phyloP scores from a whole-genome alignment of 1,140 invertebrate genomes.

The Cydia strobilella region DNA sequence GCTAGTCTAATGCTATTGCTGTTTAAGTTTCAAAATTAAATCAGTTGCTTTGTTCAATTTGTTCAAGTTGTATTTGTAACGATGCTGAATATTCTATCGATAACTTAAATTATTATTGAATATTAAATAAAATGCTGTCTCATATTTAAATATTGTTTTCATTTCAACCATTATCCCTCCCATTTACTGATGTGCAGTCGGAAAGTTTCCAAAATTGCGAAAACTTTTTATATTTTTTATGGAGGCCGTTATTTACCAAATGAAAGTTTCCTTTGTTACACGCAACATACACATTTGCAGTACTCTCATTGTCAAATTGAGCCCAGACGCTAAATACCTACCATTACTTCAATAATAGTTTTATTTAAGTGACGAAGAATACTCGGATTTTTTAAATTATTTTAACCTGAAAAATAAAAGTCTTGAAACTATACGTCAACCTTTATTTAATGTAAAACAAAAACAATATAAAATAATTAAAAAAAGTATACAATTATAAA shows the following conservation, averaged over 20 bases:
- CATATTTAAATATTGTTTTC: conserved; percentile 68
- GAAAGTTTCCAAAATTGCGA: too few relatives aligned
- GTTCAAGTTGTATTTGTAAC: conserved; percentile 79
- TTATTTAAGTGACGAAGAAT: too few relatives aligned
- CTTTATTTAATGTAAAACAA: conserved; percentile 25
- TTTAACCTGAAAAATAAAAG: background rate
- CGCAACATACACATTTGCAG: too few relatives aligned
- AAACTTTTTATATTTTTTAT: too few relatives aligned
- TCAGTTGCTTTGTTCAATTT: conserved; percentile 71
- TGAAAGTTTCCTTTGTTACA: too few relatives aligned
- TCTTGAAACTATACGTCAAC: background rate
- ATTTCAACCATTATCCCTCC: conserved; percentile 39
- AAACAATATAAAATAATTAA: conserved; percentile 34
- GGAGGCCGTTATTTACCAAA: too few relatives aligned
- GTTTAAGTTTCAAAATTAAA: conserved; percentile 66
- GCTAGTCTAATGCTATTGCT: conserved; percentile 54
- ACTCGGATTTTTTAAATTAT: too few relatives aligned
- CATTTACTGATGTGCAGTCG: too few relatives aligned
- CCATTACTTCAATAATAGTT: too few relatives aligned
- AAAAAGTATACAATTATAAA: conserved; percentile 26
- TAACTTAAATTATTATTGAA: conserved; percentile 73
- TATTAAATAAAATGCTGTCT: conserved; percentile 79
- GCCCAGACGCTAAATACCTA: too few relatives aligned
- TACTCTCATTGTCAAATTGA: too few relatives aligned
- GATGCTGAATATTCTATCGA: conserved; percentile 77